Conservation (phyloP, 2,888 invertebrate genomes). For the Kuschelorhynchus macadamiae region DNA sequence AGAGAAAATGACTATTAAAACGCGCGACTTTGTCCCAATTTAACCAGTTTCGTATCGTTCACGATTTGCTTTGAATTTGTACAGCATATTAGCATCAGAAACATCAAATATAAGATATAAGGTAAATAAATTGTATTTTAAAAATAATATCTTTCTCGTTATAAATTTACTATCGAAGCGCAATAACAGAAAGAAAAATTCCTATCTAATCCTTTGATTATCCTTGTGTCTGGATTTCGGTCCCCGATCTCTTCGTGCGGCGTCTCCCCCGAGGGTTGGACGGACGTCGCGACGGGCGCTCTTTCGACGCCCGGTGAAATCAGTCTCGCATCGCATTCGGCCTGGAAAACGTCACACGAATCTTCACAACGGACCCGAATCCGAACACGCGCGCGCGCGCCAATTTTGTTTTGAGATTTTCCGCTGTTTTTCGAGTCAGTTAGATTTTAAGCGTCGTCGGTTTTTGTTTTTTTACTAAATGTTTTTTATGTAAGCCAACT, state of each 20-base stretch:
- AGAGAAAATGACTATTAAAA: too few relatives aligned
- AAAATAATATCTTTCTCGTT: too few relatives aligned
- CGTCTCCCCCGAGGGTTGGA: constrained; percentile 39
- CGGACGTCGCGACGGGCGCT: constrained; percentile 56
- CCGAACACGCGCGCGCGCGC: constrained; percentile 35
- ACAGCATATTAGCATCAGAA: too few relatives aligned
- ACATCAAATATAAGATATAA: too few relatives aligned
- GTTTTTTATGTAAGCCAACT: constrained; percentile 37
- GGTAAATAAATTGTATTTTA: too few relatives aligned
- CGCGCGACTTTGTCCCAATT: too few relatives aligned
- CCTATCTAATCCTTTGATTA: background rate
- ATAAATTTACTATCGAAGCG: background rate
- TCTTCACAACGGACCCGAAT: constrained; percentile 15
- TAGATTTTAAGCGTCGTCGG: constrained; percentile 39
- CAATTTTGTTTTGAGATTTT: constrained; percentile 35
- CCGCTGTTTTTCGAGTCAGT: constrained; percentile 30
- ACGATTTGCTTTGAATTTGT: too few relatives aligned
- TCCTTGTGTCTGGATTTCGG: constrained; percentile 22
- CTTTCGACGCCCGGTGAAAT: constrained; percentile 54
- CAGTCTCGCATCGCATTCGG: constrained; percentile 59
- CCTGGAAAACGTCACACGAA: constrained; percentile 54
- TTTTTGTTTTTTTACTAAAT: constrained; percentile 42
- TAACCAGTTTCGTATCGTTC: too few relatives aligned
- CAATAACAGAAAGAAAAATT: too few relatives aligned
- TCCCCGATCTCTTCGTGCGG: constrained; percentile 29